A percentile compares a stretch with the other conserved stretches of the same genome.
Conservation (phyloP, 2,113 vertebrate species). For the Sialia sialis region DNA sequence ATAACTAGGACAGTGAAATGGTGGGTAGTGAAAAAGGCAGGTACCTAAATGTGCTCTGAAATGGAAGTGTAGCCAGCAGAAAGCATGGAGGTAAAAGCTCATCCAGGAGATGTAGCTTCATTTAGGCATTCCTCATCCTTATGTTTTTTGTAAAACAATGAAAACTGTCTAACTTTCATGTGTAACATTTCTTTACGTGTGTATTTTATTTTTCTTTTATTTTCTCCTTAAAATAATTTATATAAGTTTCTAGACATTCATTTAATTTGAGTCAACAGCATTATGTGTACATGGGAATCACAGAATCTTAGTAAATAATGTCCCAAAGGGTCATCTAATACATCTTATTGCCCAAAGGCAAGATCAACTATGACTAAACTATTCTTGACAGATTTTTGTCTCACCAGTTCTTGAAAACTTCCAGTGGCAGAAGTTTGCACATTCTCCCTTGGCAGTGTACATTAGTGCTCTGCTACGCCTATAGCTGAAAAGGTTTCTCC, state of each 20-base stretch:
- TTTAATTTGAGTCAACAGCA: background rate
- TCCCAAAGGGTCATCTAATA: background rate
- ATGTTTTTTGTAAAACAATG: background rate
- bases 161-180: background rate
- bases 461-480: background rate
- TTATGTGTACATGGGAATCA: background rate
- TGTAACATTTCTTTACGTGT: background rate
- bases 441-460: background rate
- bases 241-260: background rate
- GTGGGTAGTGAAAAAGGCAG: background rate
- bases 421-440: background rate
- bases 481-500: background rate
- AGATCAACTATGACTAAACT: background rate
- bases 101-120: background rate
- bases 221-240: background rate
- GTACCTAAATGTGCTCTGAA: background rate
- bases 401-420: slow-evolving; percentile 17
- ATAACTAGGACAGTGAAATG: background rate
- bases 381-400: slow-evolving; percentile 12
- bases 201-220: background rate
- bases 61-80: background rate
- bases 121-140: rapidly evolving
- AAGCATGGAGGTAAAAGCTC: background rate
- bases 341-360: background rate
- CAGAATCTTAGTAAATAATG: background rate